These are phyloP conservation scores for Trichoplax adhaerens DNA, from an alignment of 37 sponge, comb jelly and placozoan genomes.

Conservation along the genomic window DNA sequence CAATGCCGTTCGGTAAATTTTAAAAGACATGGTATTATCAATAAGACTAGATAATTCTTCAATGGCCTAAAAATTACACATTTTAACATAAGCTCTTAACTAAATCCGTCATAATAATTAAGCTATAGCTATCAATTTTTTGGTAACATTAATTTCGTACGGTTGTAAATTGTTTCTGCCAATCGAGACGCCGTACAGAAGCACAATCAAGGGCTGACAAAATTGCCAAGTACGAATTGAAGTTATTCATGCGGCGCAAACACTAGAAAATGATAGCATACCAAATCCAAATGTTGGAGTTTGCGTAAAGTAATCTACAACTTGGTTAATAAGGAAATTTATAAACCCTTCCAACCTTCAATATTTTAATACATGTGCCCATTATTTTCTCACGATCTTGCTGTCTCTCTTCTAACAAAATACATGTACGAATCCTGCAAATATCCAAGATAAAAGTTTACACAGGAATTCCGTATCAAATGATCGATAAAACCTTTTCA, in stretches of 20 bases:
- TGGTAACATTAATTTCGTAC: constrained; percentile 15
- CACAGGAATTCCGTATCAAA: no score
- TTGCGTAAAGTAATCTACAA: no score
- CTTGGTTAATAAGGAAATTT: no score
- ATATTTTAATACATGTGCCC: constrained; percentile 41
- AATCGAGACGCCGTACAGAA: constrained; percentile 55
- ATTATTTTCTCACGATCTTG: constrained; percentile 38
- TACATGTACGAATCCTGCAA: no score
- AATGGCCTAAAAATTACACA: constrained; percentile 28
- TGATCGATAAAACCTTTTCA: no score
- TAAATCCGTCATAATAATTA: not conserved
- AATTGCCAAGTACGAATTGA: constrained; percentile 68
- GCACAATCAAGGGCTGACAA: constrained; percentile 76
- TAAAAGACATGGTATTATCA: constrained; percentile 65
- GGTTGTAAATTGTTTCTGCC: constrained; percentile 56
- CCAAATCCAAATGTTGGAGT: no score
- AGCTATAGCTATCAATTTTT: not conserved
- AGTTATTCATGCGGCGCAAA: constrained; percentile 49
- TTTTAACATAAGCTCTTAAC: not conserved
- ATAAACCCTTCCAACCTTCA: constrained; percentile 14
- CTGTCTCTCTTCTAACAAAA: no score
- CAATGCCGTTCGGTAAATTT: constrained; percentile 70
- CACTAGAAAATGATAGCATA: constrained; percentile 6
- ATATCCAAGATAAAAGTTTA: no score
- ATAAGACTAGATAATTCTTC: constrained; percentile 63